Conservation (phyloP, 2,888 invertebrate genomes). For the Nineta flava region DNA sequence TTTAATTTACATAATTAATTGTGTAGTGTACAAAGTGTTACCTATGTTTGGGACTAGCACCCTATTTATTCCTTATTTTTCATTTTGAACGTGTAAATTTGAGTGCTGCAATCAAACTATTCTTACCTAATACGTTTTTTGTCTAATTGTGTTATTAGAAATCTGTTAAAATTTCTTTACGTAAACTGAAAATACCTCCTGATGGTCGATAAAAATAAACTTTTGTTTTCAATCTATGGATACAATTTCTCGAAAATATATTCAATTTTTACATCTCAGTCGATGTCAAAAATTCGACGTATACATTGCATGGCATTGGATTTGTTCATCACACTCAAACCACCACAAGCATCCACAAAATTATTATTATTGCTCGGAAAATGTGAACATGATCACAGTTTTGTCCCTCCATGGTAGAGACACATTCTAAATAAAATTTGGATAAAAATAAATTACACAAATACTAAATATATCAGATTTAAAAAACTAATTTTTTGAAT, state of each 20-base stretch:
- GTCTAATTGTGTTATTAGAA: background rate
- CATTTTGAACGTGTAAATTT: no score
- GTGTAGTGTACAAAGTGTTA: no score
- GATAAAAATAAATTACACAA: background rate
- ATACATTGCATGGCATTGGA: constrained; percentile 3
- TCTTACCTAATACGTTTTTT: background rate
- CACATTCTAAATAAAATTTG: background rate
- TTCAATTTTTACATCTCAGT: constrained; percentile 1
- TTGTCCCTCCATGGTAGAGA: constrained; percentile 24
- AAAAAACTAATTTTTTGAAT: no score
- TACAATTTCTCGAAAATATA: background rate
- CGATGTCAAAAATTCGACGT: constrained; percentile 6
- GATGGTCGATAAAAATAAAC: constrained; percentile 4
- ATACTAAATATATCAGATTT: background rate
- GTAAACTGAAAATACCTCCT: background rate
- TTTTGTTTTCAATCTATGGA: background rate
- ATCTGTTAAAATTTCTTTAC: background rate
- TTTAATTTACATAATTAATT: no score
- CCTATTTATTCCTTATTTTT: no score
- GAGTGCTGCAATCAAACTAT: no score
- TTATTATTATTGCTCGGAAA: constrained; percentile 2
- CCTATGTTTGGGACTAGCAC: no score
- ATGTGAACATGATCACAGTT: constrained; percentile 24
- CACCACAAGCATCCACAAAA: constrained; percentile 5
- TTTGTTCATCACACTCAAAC: background rate